Conservation (phyloP, 2,888 invertebrate species). For the Eupithecia centaureata region DNA sequence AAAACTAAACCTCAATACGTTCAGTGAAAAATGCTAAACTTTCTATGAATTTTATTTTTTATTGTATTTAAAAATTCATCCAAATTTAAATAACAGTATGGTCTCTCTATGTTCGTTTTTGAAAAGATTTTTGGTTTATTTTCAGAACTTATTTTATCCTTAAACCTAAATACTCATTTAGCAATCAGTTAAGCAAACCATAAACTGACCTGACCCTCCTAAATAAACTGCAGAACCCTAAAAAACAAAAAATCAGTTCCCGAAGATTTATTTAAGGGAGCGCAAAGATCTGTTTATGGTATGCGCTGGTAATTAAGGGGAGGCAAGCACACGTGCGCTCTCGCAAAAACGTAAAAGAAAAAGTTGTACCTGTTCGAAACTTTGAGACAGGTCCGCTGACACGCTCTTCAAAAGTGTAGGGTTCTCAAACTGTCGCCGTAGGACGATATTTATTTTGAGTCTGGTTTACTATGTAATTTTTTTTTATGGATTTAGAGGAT, state of each 20-base stretch:
- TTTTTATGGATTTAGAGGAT: not conserved
- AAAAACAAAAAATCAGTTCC: slow-evolving; percentile 58
- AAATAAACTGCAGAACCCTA: slow-evolving; percentile 53
- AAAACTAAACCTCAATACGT: not conserved
- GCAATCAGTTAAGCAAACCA: not conserved
- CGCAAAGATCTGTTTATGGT: slow-evolving; percentile 85
- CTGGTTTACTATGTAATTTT: not conserved
- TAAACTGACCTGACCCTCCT: not conserved
- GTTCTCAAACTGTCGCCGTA: slow-evolving; percentile 63
- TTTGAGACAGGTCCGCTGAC: slow-evolving; percentile 80
- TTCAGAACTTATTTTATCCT: not conserved
- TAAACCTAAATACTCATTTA: not conserved
- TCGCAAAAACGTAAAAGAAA: slow-evolving; percentile 79
- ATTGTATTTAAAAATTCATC: too few species aligned
- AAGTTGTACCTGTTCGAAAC: slow-evolving; percentile 79
- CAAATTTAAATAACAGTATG: not conserved
- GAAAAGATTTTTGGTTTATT: not conserved
- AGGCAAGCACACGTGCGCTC: slow-evolving; percentile 79
- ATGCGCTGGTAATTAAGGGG: slow-evolving; percentile 84
- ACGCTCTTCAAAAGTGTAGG: slow-evolving; percentile 63
- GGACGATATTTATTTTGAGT: not conserved
- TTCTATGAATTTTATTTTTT: too few species aligned
- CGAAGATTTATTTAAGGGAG: slow-evolving; percentile 84
- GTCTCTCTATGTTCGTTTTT: not conserved
- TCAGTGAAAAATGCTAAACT: not conserved